Percentiles rank a stretch among this genome's conserved stretches.
Evolutionary conservation across 2,113 vertebrate species (phyloP).

Genomic region (Rhizomys pruinosus): DNA sequence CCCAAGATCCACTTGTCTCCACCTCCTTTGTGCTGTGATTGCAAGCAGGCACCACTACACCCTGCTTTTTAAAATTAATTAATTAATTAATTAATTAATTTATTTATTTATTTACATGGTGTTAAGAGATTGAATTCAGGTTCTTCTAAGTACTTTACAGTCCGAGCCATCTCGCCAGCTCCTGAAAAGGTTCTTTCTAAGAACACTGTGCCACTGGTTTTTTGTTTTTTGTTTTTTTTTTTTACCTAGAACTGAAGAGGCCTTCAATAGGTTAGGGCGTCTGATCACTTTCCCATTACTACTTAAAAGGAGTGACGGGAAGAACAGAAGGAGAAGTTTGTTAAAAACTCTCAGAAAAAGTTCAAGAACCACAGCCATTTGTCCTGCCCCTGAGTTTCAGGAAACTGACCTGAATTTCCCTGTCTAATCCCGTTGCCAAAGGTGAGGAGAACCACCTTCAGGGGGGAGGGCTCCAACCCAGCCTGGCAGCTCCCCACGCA

Average conservation of each 20-base stretch:
- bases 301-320: not conserved
- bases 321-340: not conserved
- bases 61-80: no score
- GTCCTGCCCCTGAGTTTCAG: not conserved
- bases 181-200: not conserved
- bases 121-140: not conserved
- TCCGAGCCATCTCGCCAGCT: not conserved
- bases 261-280: not conserved
- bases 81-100: no score
- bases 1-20: not conserved
- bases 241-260: not conserved
- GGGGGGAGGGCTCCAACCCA: not conserved
- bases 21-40: not conserved
- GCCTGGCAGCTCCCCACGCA: not conserved
- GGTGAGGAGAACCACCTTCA: conserved; percentile 51
- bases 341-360: conserved; percentile 19
- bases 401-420: conserved; percentile 11
- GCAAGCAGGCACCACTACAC: no score
- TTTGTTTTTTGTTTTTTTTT: no score
- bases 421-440: not conserved
- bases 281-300: not conserved
- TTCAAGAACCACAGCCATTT: not conserved
- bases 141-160: not conserved
- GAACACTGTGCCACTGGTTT: not conserved
- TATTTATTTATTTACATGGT: no score